These are phyloP conservation scores for Linepithema humile DNA, from an alignment of 1,140 invertebrate genomes.

Conservation along the genomic window DNA sequence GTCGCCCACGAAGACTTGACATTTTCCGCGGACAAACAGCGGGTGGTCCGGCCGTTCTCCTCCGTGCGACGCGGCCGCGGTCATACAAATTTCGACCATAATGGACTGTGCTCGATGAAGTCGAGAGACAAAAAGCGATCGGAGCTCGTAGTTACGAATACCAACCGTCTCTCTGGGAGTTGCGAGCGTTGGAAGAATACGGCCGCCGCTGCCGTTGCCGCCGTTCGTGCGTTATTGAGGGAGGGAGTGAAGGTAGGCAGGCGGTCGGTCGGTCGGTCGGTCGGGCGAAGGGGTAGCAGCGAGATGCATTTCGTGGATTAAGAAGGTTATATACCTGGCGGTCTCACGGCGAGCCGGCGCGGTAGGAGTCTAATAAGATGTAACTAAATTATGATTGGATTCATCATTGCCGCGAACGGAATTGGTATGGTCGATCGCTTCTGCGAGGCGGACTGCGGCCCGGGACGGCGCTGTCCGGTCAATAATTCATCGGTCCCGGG, in stretches of 20 bases:
- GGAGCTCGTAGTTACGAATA: conserved; percentile 42
- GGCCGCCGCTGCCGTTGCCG: conserved; percentile 3
- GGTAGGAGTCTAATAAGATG: conserved; percentile 84
- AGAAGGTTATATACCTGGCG: conserved; percentile 80
- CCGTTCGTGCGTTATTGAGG: conserved; percentile 50
- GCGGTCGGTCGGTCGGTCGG: too few species aligned
- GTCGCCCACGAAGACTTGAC: conserved; percentile 23
- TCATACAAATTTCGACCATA: conserved; percentile 46
- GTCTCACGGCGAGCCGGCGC: conserved; percentile 81
- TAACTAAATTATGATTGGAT: conserved; percentile 85
- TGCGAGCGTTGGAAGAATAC: conserved; percentile 10
- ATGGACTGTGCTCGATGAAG: conserved; percentile 53
- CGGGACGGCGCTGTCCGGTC: conserved; percentile 64
- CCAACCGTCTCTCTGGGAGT: conserved; percentile 27
- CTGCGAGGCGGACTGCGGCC: conserved; percentile 60
- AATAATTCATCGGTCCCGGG: conserved; percentile 78
- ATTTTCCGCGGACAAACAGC: conserved; percentile 40
- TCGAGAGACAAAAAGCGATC: conserved; percentile 63
- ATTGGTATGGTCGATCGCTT: conserved; percentile 79
- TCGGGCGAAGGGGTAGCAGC: conserved; percentile 66
- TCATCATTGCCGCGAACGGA: conserved; percentile 82
- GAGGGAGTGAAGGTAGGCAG: not conserved
- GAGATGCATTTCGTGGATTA: conserved; percentile 82
- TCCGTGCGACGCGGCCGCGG: not conserved
- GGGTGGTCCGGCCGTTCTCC: conserved; percentile 37